Percentiles rank a stretch among this genome's conserved stretches.
These are phyloP conservation scores for Melieria omissa DNA, from an alignment of 2,888 invertebrate species.

Conservation along the genomic window DNA sequence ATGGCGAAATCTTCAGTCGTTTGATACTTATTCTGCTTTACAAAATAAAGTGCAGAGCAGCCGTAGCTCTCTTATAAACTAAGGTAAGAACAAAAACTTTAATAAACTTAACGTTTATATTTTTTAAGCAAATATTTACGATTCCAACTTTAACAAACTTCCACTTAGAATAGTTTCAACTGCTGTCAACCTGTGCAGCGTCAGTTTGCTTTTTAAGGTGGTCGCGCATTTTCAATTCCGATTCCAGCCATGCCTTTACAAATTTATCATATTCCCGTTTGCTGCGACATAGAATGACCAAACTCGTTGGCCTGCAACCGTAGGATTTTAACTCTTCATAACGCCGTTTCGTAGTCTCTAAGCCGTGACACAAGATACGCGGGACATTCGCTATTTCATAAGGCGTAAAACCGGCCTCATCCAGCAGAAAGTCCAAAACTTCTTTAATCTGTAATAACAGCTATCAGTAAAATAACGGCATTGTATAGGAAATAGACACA, in stretches of 20 bases:
- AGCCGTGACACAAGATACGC: conserved; percentile 70
- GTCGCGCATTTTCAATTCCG: conserved; percentile 1
- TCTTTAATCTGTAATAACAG: conserved; percentile 68
- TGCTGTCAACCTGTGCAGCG: no score
- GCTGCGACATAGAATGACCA: conserved; percentile 71
- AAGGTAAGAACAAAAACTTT: no score
- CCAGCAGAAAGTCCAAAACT: conserved; percentile 71
- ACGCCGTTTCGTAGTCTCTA: conserved; percentile 70
- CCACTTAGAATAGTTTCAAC: no score
- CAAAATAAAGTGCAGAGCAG: no score
- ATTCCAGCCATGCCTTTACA: conserved; percentile 62
- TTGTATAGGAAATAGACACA: background rate
- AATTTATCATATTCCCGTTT: conserved; percentile 70
- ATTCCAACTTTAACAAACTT: no score
- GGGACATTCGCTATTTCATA: conserved; percentile 70
- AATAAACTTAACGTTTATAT: no score
- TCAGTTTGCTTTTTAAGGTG: no score
- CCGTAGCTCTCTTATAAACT: no score
- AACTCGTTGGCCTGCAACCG: conserved; percentile 68
- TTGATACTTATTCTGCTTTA: no score
- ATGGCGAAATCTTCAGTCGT: no score
- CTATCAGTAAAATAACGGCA: background rate
- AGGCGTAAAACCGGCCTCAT: conserved; percentile 69
- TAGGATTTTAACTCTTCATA: conserved; percentile 68
- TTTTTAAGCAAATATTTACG: no score